These are phyloP conservation scores for Sabatieria punctata DNA, from an alignment of 2,888 invertebrate genomes.

Conservation along the genomic window DNA sequence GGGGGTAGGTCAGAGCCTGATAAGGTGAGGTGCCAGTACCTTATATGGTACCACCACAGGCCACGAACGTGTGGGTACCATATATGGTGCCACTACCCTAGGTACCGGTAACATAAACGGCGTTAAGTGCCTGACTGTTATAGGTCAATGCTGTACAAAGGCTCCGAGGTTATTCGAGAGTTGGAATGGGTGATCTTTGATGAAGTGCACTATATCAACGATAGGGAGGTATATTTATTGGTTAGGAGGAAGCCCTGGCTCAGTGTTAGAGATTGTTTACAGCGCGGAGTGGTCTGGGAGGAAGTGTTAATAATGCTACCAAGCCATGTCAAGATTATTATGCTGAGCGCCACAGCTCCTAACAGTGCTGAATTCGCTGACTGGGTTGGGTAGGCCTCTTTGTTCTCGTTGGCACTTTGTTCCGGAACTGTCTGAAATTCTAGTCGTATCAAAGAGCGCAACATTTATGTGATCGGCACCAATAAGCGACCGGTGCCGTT, in stretches of 20 bases:
- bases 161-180: constrained; percentile 82
- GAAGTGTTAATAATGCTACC: constrained; percentile 90
- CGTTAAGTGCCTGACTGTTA: no score
- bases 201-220: constrained; percentile 97
- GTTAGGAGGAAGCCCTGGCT: neutral
- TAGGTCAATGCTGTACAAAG: constrained; percentile 75
- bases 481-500: constrained; percentile 81
- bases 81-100: no score
- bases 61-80: no score
- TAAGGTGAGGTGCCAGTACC: no score
- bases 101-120: no score
- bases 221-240: constrained; percentile 51
- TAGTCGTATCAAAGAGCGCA: constrained; percentile 48
- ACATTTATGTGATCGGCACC: constrained; percentile 78
- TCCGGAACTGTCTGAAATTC: neutral
- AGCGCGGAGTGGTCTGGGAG: constrained; percentile 97
- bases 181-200: constrained; percentile 97
- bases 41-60: no score
- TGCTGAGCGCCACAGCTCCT: constrained; percentile 94
- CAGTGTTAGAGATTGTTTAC: constrained; percentile 14
- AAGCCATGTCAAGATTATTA: constrained; percentile 72
- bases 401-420: neutral
- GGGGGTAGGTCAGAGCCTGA: no score
- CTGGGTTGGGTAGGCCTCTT: constrained; percentile 40
- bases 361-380: constrained; percentile 83